Base-by-base conservation (phyloP, 1,140 invertebrate genomes). In the Nasonia vitripennis region DNA sequence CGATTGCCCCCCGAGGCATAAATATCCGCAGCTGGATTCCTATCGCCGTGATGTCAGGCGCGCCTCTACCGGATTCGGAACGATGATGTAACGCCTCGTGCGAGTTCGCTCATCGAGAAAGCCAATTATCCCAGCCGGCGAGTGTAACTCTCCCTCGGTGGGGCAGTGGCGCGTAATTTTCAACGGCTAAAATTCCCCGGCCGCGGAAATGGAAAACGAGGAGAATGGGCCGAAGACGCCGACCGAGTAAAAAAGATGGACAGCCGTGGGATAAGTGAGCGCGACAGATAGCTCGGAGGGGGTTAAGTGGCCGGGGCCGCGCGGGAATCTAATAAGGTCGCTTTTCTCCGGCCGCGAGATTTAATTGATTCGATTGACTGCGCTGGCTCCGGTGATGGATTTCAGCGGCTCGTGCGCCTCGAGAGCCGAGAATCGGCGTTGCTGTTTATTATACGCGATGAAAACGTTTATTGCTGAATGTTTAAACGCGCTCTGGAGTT, bases 281-380 rank as follows among this genome's bases (percentile, higher is more conserved):
- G 7, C 12, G 31, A 31, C 0, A 71, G 68, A 34, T 12, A 17
- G 68, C n/a, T 31, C 68, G 27, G 68, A 11, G 10, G 17, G 51
- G 67, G 67, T 80, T 45, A 80, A 80, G 78, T 80, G 78, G 23
- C 45, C 2, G 34, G 34, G 62, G 12, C 20, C 14, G 34, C 14
- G 34, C 68, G 68, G 27, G 68, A 81, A 81, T 81, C 68, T 81
- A 81, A 81, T 81, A 81, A 73, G 12, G 5, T 37, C 80, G 70
- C 34, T 73, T 73, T 67, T 81, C 68, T 81, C 70, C 80, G 17
- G 37, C 80, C 68, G 41, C 70, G 45, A 23, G 80, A 81, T 81
- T 81, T 81, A 81, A 81, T 81, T 73, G 68, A 81, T 81, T 73
- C 80, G 80, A 81, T 81, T 81, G 80, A 81, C 68, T 78, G 77